A percentile compares a stretch with the other conserved stretches of the same genome.
These are phyloP conservation scores for Acipenser oxyrinchus DNA, from an alignment of 2,797 vertebrate species.

Conservation along the genomic window DNA sequence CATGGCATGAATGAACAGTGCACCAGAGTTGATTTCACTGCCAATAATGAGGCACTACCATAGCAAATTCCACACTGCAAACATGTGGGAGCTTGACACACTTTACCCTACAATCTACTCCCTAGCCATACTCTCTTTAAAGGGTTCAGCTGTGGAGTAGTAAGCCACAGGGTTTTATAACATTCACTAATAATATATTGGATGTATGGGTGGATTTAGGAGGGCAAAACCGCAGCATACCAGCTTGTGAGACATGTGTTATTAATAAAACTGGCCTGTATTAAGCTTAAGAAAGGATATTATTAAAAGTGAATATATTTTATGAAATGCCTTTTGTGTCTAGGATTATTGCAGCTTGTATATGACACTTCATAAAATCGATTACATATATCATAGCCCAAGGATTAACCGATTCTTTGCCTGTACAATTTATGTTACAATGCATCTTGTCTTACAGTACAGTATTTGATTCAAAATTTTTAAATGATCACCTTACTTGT, in stretches of 20 bases:
- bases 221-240: constrained; percentile 18
- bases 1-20: neutral
- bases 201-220: constrained; percentile 17
- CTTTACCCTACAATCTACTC: constrained; percentile 12
- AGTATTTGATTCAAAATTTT: neutral
- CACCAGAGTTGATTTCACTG: neutral
- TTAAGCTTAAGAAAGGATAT: constrained; percentile 16
- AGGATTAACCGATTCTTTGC: neutral
- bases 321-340: neutral
- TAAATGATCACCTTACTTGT: neutral
- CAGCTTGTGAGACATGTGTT: constrained; percentile 27
- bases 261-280: constrained; percentile 24
- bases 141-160: constrained; percentile 11
- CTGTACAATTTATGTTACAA: neutral
- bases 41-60: constrained; percentile 3
- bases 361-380: neutral
- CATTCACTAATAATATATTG: constrained; percentile 17
- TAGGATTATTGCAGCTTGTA: neutral
- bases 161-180: constrained; percentile 18
- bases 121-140: neutral
- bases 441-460: neutral
- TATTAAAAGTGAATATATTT: constrained; percentile 17
- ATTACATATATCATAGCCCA: neutral
- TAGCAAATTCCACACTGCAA: constrained; percentile 13
- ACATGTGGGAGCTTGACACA: constrained; percentile 12